Conservation (phyloP, 2,888 invertebrate species). For the Xestoiulus laeticollis region DNA sequence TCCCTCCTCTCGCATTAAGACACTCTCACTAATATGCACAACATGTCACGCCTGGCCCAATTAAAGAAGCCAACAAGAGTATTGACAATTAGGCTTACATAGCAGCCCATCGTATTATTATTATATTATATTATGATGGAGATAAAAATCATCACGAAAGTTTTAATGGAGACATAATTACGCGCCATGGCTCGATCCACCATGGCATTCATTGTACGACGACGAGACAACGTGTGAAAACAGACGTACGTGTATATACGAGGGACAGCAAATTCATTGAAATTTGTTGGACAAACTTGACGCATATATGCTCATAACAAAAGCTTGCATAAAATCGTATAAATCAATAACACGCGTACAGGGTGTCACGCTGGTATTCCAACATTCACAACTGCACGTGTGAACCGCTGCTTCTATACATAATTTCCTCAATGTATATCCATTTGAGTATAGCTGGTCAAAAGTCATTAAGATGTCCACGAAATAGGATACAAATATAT, state of each 20-base stretch:
- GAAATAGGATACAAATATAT: too few relatives aligned
- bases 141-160: slow-evolving; percentile 11
- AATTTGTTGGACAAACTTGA: slow-evolving; percentile 7
- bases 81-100: slow-evolving; percentile 26
- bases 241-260: too few relatives aligned
- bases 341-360: not conserved
- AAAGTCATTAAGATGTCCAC: too few relatives aligned
- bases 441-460: too few relatives aligned
- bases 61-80: slow-evolving; percentile 13
- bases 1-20: slow-evolving; percentile 24
- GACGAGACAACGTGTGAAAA: not conserved
- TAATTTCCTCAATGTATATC: too few relatives aligned
- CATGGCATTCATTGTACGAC: too few relatives aligned
- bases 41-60: slow-evolving; percentile 18
- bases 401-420: too few relatives aligned
- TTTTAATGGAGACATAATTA: slow-evolving; percentile 26
- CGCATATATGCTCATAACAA: not conserved
- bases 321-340: not conserved
- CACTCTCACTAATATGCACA: slow-evolving; percentile 12
- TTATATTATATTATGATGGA: not conserved
- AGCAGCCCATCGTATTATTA: slow-evolving; percentile 13
- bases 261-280: not conserved
- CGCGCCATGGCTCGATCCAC: not conserved
- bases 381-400: not conserved
- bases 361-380: not conserved